phyloP scores from a whole-genome alignment of 2,113 vertebrate species.

The Progne subis region DNA sequence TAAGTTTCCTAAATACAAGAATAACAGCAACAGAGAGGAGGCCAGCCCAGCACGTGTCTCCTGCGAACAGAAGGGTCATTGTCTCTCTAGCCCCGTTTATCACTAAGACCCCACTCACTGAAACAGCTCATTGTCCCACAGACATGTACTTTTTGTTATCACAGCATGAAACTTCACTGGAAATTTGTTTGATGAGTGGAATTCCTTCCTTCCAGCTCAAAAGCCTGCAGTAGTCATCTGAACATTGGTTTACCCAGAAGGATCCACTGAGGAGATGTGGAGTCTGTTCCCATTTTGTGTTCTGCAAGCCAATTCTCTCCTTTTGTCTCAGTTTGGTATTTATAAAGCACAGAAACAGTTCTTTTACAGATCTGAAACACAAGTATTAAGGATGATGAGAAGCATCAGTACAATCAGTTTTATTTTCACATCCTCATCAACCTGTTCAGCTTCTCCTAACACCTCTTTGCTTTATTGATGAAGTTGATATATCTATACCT shows the following conservation, averaged over 20 bases:
- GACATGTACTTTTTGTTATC: not conserved
- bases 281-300: not conserved
- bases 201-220: not conserved
- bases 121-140: constrained; percentile 18
- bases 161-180: constrained; percentile 7
- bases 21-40: not conserved
- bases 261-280: not conserved
- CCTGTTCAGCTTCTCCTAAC: not conserved
- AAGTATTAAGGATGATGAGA: not conserved
- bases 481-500: not conserved
- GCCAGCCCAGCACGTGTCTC: not conserved
- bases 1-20: not conserved
- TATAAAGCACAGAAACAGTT: not conserved
- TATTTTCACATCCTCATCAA: not conserved
- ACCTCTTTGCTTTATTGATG: not conserved
- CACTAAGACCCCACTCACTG: not conserved
- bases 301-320: not conserved
- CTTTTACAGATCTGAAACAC: not conserved
- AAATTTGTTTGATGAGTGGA: not conserved
- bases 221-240: not conserved
- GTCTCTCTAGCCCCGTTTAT: not conserved
- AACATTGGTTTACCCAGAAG: not conserved
- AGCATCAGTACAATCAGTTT: rapidly evolving
- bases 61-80: not conserved
- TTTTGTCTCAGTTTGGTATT: not conserved